These are phyloP conservation scores for Cyphomyrmex costatus DNA, from an alignment of 1,140 invertebrate genomes.

Conservation along the genomic window DNA sequence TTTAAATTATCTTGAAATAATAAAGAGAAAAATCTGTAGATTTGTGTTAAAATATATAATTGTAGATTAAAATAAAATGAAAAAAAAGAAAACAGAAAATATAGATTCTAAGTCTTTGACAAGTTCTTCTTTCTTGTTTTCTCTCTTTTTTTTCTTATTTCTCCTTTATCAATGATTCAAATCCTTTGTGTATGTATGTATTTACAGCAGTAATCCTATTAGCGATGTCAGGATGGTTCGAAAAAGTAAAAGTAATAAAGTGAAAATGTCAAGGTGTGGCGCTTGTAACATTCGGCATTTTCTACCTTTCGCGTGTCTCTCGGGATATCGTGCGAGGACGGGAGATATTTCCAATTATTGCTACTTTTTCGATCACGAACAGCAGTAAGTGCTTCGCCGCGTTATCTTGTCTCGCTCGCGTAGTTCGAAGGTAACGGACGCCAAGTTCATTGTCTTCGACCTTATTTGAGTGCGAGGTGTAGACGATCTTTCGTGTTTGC, in stretches of 20 bases:
- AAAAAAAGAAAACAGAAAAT: neutral
- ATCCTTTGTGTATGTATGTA: slow-evolving; percentile 23
- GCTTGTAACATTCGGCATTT: slow-evolving; percentile 1
- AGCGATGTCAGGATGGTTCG: slow-evolving; percentile 21
- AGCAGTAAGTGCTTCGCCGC: neutral
- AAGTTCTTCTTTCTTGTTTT: neutral
- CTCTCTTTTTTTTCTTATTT: neutral
- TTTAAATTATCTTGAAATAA: slow-evolving; percentile 9
- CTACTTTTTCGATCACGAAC: neutral
- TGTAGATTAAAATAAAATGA: neutral
- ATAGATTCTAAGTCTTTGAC: neutral
- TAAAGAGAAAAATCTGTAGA: neutral
- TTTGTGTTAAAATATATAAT: neutral
- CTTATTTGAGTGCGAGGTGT: slow-evolving; percentile 66
- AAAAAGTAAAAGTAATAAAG: slow-evolving; percentile 44
- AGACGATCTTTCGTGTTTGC: slow-evolving; percentile 60
- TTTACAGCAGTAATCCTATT: slow-evolving; percentile 42
- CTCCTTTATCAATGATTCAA: slow-evolving; percentile 20
- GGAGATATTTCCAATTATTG: slow-evolving; percentile 19
- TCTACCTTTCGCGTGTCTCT: neutral
- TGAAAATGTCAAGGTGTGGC: slow-evolving; percentile 40
- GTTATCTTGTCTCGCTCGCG: slow-evolving; percentile 1
- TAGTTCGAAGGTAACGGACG: slow-evolving; percentile 53
- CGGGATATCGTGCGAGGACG: neutral
- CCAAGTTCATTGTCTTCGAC: slow-evolving; percentile 81